phyloP scores from a whole-genome alignment of 1,140 invertebrate species.

The Propsilocerus akamusi region DNA sequence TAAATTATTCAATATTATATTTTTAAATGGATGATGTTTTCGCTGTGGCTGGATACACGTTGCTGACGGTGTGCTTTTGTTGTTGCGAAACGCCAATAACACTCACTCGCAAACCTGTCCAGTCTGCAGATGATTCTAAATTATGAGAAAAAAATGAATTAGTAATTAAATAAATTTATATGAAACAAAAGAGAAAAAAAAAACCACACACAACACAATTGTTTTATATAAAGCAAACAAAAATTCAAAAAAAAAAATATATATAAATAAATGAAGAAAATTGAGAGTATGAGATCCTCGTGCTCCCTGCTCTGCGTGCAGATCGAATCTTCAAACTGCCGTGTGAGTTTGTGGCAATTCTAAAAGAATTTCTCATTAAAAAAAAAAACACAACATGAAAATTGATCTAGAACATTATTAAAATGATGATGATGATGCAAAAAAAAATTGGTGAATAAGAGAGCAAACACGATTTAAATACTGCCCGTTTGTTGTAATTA shows the following conservation, averaged over 20 bases:
- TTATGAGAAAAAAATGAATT: slow-evolving; percentile 1
- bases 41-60: no score
- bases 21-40: slow-evolving; percentile 5
- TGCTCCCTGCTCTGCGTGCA: no score
- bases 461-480: slow-evolving; percentile 1
- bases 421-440: no score
- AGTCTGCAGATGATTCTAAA: no score
- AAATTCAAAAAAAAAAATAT: neutral
- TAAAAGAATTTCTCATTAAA: neutral
- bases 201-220: neutral
- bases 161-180: slow-evolving; percentile 6
- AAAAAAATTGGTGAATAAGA: slow-evolving; percentile 5
- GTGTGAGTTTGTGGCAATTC: no score
- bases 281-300: no score
- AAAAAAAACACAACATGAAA: neutral
- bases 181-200: no score
- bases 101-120: no score
- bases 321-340: no score
- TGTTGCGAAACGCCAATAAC: no score
- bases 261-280: slow-evolving; percentile 1
- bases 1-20: neutral
- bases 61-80: no score
- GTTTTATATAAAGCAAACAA: slow-evolving; percentile 1
- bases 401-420: neutral
- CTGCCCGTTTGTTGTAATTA: slow-evolving; percentile 4